Evolutionary conservation across 2,888 invertebrate genomes (phyloP), one percentile per base, ranked within the genome.

Genomic region (Phortica magna): DNA sequence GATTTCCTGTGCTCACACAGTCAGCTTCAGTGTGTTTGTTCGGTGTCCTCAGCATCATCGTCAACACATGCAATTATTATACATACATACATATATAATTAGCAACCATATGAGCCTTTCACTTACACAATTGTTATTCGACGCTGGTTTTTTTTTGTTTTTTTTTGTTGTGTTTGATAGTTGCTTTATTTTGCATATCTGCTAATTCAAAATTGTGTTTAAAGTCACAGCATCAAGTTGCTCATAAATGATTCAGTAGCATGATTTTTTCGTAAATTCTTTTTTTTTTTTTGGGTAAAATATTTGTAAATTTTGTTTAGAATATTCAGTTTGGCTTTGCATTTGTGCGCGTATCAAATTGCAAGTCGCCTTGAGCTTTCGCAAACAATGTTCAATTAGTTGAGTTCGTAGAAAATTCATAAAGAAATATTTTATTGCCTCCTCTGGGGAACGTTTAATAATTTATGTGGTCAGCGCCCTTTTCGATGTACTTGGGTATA

Each of bases 31-130:
- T 42, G 7, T 22, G 43, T 43, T 71, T 22, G 43, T 42, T 71
- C 48, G 53, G 53, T 68, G 43, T 41, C 41, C 7, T 9, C 48
- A 7, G 48, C 19, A n/a, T n/a, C 48, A 64, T 22, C 22, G 64
- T 64, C 64, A 64, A 64, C 64, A 64, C 22, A 12, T 39, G 22
- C 64, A 64, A 41, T 41, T n/a, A 41, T 41, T 43, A 43, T 48
- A 17, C 14, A 41, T 17, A 43, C 55, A 53, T 55, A 55, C n/a
- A 2, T 65, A 31, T 4, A 68, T 43, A 68, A 68, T 68, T 68
- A 48, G 68, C 43, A 31, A 31, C 31, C 31, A 68, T 19, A 10
- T 12, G 43, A 68, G 68, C 68, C 19, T 41, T 19, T 17, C 48
- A 48, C 14, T 9, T 48, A 48, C 14, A 48, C 14, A 12, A 48